Percentiles rank a stretch among this genome's conserved stretches.
phyloP scores from a whole-genome alignment of 2,888 invertebrate species.

The Heliconius cydno region DNA sequence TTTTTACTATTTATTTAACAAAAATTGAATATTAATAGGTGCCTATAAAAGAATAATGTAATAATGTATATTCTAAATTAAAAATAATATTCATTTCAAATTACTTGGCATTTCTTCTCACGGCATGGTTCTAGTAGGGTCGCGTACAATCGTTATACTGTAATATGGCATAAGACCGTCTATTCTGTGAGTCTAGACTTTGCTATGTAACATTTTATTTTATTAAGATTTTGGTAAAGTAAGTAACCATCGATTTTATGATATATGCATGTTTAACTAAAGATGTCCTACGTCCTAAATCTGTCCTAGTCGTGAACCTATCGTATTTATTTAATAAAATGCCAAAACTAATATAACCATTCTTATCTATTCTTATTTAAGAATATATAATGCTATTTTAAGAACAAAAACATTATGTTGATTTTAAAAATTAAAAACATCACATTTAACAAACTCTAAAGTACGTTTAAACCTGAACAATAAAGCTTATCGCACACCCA shows the following conservation, averaged over 20 bases:
- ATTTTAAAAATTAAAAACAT: conserved; percentile 37
- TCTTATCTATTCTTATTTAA: neutral
- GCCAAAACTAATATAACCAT: neutral
- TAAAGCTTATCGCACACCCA: conserved; percentile 52
- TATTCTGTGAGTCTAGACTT: conserved; percentile 5
- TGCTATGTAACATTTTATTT: conserved; percentile 6
- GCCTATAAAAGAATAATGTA: no score
- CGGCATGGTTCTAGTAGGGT: neutral
- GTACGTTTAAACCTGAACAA: conserved; percentile 48
- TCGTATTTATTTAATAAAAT: no score
- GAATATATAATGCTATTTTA: neutral
- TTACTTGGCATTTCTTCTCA: neutral
- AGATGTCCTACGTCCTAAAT: no score
- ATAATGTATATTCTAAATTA: neutral
- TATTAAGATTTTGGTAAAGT: neutral
- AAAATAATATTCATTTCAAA: neutral
- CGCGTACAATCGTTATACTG: neutral
- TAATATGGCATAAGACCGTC: neutral
- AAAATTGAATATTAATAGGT: no score
- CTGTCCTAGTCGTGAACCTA: no score
- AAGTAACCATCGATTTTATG: neutral
- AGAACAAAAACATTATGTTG: conserved; percentile 5
- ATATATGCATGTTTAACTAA: neutral
- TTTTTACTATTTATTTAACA: no score
- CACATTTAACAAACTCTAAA: conserved; percentile 24